These are phyloP conservation scores for Craterocephalus amniculus DNA, from an alignment of 2,797 vertebrate species.

Conservation along the genomic window DNA sequence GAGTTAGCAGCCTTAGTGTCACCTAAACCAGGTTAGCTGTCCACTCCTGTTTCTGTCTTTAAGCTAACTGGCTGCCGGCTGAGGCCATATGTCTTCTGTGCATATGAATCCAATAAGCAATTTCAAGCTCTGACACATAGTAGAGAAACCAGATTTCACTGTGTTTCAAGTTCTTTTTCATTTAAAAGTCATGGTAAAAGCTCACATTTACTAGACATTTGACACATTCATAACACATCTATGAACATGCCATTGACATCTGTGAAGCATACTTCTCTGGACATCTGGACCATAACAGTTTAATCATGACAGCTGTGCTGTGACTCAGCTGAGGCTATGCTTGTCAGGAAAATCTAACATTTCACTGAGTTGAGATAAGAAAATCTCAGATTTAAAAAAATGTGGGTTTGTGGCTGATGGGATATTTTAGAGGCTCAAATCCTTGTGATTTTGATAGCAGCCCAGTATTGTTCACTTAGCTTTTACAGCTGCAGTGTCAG, in stretches of 20 bases:
- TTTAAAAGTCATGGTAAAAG: conserved; percentile 56
- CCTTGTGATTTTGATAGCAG: not conserved
- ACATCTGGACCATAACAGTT: conserved; percentile 63
- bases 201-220: conserved; percentile 65
- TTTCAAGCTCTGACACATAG: conserved; percentile 44
- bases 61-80: not conserved
- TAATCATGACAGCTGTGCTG: conserved; percentile 56
- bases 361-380: conserved; percentile 22
- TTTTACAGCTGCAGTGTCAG: conserved; percentile 28
- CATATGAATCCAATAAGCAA: conserved; percentile 37
- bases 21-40: not conserved
- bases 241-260: conserved; percentile 62
- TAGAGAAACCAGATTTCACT: conserved; percentile 62
- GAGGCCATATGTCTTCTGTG: conserved; percentile 1
- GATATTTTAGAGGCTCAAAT: conserved; percentile 9
- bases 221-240: conserved; percentile 70
- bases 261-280: conserved; percentile 52
- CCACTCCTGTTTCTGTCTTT: not conserved
- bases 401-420: not conserved
- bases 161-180: conserved; percentile 53
- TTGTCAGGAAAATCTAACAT: conserved; percentile 3
- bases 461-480: conserved; percentile 2
- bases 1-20: no score
- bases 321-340: conserved; percentile 6
- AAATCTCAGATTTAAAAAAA: conserved; percentile 8